Evolutionary conservation across 2,113 vertebrate species (phyloP), one percentile per base, ranked within the genome.

Genomic region (Psophia crepitans): DNA sequence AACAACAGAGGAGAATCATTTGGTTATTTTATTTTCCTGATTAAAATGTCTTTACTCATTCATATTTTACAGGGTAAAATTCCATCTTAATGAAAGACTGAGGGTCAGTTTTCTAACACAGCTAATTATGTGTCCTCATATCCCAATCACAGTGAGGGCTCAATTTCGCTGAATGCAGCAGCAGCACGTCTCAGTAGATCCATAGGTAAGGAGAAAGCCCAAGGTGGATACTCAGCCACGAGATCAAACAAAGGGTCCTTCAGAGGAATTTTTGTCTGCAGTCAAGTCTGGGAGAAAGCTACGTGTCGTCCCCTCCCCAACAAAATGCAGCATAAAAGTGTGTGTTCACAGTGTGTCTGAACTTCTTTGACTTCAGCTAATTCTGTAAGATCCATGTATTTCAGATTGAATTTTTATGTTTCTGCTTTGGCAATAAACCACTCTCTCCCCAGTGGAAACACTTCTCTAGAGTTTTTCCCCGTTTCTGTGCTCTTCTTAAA

Each of bases 1-100:
- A 98, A 98, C 97, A 98, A 97, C 97, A 98, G 97, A 97, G 94
- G 90, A 98, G 83, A 98, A 97, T 97, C 66, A 96, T 97, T 98
- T 97, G 87, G 94, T 97, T 98, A 96, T 97, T 97, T 98, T 97
- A 96, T 97, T 98, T 98, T 97, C 96, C 96, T 97, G 96, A 98
- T 98, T 97, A 98, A 97, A 97, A 97, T 76, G 93, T 93, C 96
- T 98, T 96, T 95, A 84, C 84, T 98, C 93, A 97, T 97, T 98
- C 96, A 97, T 95, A 93, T 96, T 98, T 98, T 96, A 89, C 90
- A 93, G 86, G 71, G 70, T 92, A 94, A 96, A 95, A 98, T 94
- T 96, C 87, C 28, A 22, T 92, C 91, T 93, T 98, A 97, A 98
- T 97, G 97, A 96, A 97, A 98, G 73, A 97, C 96, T 54, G 94